A percentile compares a stretch with the other conserved stretches of the same genome.
Conservation (phyloP, 2,888 invertebrate genomes). For the Coenonympha glycerion region DNA sequence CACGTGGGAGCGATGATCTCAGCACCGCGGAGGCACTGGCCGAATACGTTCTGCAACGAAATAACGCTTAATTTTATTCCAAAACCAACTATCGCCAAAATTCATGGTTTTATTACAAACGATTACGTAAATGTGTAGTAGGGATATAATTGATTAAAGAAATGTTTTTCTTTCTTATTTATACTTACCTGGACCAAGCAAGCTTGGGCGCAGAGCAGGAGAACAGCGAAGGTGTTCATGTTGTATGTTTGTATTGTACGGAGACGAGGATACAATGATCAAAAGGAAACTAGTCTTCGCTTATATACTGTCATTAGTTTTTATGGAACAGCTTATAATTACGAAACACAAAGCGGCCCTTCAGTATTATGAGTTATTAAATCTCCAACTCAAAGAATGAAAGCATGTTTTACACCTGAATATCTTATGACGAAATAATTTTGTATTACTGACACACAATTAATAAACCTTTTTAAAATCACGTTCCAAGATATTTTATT, state of each 20-base stretch:
- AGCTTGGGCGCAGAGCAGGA: constrained; percentile 30
- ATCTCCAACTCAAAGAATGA: no score
- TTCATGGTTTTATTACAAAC: no score
- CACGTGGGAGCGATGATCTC: not conserved
- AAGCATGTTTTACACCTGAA: no score
- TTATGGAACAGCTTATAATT: no score
- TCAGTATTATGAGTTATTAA: not conserved
- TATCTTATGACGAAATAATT: no score
- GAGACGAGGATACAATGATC: not conserved
- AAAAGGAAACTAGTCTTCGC: not conserved
- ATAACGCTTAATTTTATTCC: not conserved
- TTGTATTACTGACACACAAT: not conserved
- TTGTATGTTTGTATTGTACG: not conserved
- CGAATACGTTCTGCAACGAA: constrained; percentile 15
- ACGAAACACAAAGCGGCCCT: no score
- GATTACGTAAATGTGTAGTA: no score
- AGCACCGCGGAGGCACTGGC: constrained; percentile 1
- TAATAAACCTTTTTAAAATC: not conserved
- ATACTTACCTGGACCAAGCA: constrained; percentile 1
- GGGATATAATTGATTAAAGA: no score
- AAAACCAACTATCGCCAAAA: no score
- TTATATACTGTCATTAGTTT: constrained; percentile 4
- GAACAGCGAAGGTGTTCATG: constrained; percentile 11
- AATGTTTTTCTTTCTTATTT: no score
- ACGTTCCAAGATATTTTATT: not conserved